Evolutionary conservation across 2,888 invertebrate species (phyloP), one percentile per base, ranked within the genome.

Genomic region (Sicus ferrugineus): DNA sequence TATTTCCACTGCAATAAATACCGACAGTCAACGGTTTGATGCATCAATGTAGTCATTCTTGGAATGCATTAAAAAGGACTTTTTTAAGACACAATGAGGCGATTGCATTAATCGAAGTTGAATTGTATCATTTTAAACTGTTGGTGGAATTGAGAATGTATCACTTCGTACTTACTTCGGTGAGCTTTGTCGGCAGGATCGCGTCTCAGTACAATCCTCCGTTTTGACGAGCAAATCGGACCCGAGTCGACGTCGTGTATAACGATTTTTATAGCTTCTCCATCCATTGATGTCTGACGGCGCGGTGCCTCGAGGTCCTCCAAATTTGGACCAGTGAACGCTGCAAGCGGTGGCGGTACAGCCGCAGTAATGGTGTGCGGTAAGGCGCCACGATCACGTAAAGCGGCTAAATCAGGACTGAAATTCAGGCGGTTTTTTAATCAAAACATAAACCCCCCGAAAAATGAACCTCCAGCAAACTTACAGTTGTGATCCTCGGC

Each of bases 201-300:
- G 72, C 92, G 89, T 67, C 93, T 88, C 67, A 94, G 86, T 14
- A 91, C 87, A 66, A 94, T 92, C 75, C 93, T 89, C 70, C 92
- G 88, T 76, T 93, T 93, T 31, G 93, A 88, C 75, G 89, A 88
- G 75, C 89, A 86, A 68, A 87, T 86, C 71, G 89, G 86, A 48
- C 89, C 90, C 72, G 93, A 93, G 84, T 96, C 95, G 16, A 96
- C 95, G 83, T 96, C 95, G 81, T 96, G 95, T 79, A 96, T 96
- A 75, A 96, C 95, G 76, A 96, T 96, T 83, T 95, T 92, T 78
- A 96, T 96, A 74, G 94, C 94, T 83, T 96, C 95, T 1, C 95
- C 95, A 80, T 95, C 95, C 71, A 93, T 93, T 23, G 95, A 94
- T 80, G 93, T 93, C 80, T 95, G 95, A 5, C 95, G 88, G 54